phyloP scores from a whole-genome alignment of 2,797 vertebrate genomes.

The Mycteria americana region DNA sequence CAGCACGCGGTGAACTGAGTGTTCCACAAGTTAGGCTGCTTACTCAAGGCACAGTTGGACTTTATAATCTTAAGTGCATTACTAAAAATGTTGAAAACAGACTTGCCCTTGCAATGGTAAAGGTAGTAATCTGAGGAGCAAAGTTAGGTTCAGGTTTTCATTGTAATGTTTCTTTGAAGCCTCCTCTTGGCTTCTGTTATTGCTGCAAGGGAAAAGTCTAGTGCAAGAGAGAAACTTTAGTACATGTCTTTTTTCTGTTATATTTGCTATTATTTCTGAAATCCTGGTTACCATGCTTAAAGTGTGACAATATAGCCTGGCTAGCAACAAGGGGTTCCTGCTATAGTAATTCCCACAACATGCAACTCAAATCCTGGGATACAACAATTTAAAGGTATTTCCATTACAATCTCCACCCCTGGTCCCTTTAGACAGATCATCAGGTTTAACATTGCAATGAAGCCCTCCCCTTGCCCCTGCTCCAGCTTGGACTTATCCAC shows the following conservation, averaged over 20 bases:
- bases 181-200: not conserved
- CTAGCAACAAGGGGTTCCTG: too few species aligned
- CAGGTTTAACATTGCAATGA: too few species aligned
- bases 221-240: not conserved
- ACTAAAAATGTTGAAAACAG: not conserved
- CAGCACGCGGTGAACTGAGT: not conserved
- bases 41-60: not conserved
- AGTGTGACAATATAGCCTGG: not conserved
- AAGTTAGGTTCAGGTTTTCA: not conserved
- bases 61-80: not conserved
- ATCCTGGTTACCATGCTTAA: not conserved
- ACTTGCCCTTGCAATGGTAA: too few species aligned
- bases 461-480: too few species aligned
- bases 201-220: not conserved
- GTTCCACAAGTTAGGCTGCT: not conserved
- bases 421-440: too few species aligned
- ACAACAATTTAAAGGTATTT: too few species aligned
- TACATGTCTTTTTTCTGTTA: rapidly evolving
- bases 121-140: not conserved
- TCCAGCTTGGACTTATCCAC: too few species aligned
- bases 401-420: too few species aligned
- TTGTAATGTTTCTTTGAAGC: not conserved
- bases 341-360: too few species aligned
- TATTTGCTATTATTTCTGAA: not conserved
- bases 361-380: too few species aligned